Evolutionary conservation across 92 coral and sea anemone genomes (phyloP), one percentile per base, ranked within the genome.

Genomic region (Porites divaricata): DNA sequence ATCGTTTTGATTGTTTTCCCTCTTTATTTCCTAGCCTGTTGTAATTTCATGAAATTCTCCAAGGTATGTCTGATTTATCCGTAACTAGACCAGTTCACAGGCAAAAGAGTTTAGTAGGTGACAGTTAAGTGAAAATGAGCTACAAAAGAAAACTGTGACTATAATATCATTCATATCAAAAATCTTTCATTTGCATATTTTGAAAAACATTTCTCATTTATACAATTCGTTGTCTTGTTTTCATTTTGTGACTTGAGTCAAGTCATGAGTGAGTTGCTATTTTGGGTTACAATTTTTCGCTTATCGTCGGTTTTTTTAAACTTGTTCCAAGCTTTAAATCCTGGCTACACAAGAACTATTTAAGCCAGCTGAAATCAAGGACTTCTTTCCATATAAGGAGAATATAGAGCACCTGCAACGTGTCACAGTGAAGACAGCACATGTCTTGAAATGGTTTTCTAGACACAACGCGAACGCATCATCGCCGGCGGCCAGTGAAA

Each of bases 301-400:
- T 52, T 9, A 10, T 6, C 14, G 25, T 19, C 19, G 2, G 20
- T 2, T 1, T 56, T 20, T 56, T 68, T 9, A 41, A 41, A 26
- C 22, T 9, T 67, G 19, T 28, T 24, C 12, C 13, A 9, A 35
- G 41, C 45, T 26, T 54, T 51, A 20, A 35, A 17, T 35, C 45
- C 7, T 35, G 45, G 45, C 45, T 35, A 35, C 45, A 35, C 45
- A 35, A 35, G 6, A 6, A 41, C 14, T 19, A 17, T 57, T 67
- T 56, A 28, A 81, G 76, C 85, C 78, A 70, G 69, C 59, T 81
- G 78, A 81, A 81, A 35, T 21, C 78, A 81, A 63, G 71, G 22
- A 51, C 67, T 80, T 6, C n/a, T 67, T 72, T 82, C 86, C 86
- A 82, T 72, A 82, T 82, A 61, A 41, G 86, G 86, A 82, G 61